Base-by-base conservation (phyloP, 2,888 invertebrate genomes). In the Torymus aiolomorphi region DNA sequence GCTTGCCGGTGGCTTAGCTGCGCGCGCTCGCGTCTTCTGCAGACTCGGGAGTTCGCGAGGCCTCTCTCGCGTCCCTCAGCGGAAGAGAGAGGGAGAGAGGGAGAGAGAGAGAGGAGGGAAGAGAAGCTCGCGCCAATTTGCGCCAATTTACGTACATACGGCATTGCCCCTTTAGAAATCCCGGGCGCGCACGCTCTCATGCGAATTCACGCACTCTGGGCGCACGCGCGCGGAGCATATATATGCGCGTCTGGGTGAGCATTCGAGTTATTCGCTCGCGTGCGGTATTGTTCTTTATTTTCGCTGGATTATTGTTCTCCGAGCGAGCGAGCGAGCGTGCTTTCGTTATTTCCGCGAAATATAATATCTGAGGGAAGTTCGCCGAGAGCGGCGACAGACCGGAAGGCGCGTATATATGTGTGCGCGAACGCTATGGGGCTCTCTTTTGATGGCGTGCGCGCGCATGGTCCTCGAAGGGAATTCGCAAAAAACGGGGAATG, bases 1-100 rank as follows among this genome's bases (percentile, higher is more conserved):
- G 89, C 89, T 88, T 88, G 88, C 88, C 87, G 86, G 87, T 88
- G 88, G 88, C 89, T 89, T 89, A 89, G 87, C 87, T n/a, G 51
- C 16, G 54, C 72, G 20, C 59, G 16, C 16, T n/a, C 59, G 59
- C 20, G 88, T 89, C 86, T 87, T 86, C 84, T 84, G 86, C 87
- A 88, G 86, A 83, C 79, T 84, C 82, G 13, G 65, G 56, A 59
- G 51, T 61, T 51, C 66, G 42, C 42, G 57, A 63, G 18, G 80
- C 78, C 82, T 76, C 72, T 42, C 42, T 42, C 52, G 74, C 76
- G 62, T 78, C 51, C 52, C 70, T 74, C 75, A 66, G 70, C 76
- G 72, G 79, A 66, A 42, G 57, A 31, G 51, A 2, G 18, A 0
- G 42, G 61, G 13, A 56, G 81, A 74, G 13, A 56, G 81, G 72